Evolutionary conservation across 35 echinoderm and acorn worm genomes (phyloP).

Genomic region (Ophiothrix spiculata): DNA sequence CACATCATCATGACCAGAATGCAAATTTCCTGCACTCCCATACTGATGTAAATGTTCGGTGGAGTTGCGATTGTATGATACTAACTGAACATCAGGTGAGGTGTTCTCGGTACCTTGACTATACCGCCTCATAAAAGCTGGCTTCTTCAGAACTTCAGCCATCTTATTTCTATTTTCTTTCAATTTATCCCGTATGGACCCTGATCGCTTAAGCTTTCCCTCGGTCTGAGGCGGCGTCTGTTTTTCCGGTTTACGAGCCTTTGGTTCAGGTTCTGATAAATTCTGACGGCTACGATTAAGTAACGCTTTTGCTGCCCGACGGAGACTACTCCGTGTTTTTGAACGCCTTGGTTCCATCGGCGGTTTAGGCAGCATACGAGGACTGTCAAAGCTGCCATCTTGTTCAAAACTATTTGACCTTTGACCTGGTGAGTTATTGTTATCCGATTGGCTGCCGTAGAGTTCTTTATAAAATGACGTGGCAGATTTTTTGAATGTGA

Average conservation of each 20-base stretch:
- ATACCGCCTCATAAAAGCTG: conserved; percentile 27
- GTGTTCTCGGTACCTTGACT: conserved; percentile 34
- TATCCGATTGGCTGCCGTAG: neutral
- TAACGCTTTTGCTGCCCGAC: conserved; percentile 66
- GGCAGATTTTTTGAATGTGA: neutral
- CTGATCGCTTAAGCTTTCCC: neutral
- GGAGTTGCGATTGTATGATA: neutral
- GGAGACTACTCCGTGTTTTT: conserved; percentile 65
- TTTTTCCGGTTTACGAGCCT: neutral
- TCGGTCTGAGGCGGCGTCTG: neutral
- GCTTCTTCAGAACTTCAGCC: conserved; percentile 61
- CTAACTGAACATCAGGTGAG: neutral
- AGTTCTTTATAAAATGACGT: neutral
- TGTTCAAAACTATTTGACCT: neutral
- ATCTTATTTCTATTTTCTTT: conserved; percentile 68
- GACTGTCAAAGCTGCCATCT: neutral
- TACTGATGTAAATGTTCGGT: conserved; percentile 7
- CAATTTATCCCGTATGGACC: conserved; percentile 53
- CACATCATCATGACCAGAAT: neutral
- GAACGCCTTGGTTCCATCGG: conserved; percentile 62
- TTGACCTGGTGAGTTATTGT: neutral
- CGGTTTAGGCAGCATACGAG: conserved; percentile 61
- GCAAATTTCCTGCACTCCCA: conserved; percentile 67
- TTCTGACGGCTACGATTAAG: conserved; percentile 72
- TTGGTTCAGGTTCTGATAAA: conserved; percentile 54